phyloP scores from a whole-genome alignment of 2,888 invertebrate genomes.

The Apoderus coryli region DNA sequence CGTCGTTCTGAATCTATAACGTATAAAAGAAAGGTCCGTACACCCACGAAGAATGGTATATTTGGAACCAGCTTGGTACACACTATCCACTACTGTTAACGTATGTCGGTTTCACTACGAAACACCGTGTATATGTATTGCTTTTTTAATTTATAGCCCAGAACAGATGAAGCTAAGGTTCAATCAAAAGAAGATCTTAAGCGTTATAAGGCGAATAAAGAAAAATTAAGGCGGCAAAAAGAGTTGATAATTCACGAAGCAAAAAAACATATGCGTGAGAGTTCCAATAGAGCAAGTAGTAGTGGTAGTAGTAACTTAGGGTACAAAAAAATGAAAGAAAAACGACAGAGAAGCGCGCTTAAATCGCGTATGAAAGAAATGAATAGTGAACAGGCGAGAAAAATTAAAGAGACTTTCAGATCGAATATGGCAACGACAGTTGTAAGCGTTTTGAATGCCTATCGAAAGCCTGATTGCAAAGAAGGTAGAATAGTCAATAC shows the following conservation, averaged over 20 bases:
- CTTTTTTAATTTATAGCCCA: conserved; percentile 57
- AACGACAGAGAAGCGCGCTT: conserved; percentile 20
- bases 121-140: no score
- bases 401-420: conserved; percentile 77
- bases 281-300: conserved; percentile 3
- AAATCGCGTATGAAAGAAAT: conserved; percentile 29
- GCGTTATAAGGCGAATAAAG: conserved; percentile 65
- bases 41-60: no score
- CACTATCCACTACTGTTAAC: no score
- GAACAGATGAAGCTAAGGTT: conserved; percentile 63
- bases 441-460: conserved; percentile 77
- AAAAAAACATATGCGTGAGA: conserved; percentile 23
- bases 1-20: no score
- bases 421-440: conserved; percentile 66
- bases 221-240: conserved; percentile 55
- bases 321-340: conserved; percentile 21
- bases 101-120: no score
- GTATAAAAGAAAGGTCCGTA: no score
- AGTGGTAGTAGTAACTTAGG: conserved; percentile 11
- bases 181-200: conserved; percentile 55
- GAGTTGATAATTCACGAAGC: conserved; percentile 37
- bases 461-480: conserved; percentile 70
- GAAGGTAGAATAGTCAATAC: conserved; percentile 74
- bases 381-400: conserved; percentile 41
- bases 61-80: no score